A percentile compares a stretch with the other conserved stretches of the same genome.
phyloP scores from a whole-genome alignment of 2,888 invertebrate species.

The Gonocerus acuteangulatus region DNA sequence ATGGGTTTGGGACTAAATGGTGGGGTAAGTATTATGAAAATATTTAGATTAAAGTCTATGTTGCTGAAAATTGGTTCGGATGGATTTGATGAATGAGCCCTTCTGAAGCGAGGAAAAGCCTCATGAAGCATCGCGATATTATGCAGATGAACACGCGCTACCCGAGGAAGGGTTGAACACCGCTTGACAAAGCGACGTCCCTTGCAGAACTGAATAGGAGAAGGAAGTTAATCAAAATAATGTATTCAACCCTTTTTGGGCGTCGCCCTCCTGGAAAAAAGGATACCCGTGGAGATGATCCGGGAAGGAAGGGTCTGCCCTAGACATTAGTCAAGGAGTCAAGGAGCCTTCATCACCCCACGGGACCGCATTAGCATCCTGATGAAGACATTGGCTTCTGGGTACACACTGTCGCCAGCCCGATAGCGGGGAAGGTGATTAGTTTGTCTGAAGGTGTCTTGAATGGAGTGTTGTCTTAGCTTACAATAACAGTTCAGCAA shows the following conservation, averaged over 20 bases:
- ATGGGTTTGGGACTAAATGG: too few relatives aligned
- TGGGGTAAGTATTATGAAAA: neutral
- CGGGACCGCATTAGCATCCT: constrained; percentile 17
- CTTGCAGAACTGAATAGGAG: constrained; percentile 6
- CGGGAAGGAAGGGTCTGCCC: constrained; percentile 9
- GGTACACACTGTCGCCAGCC: constrained; percentile 13
- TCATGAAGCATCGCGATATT: neutral
- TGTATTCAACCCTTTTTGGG: constrained; percentile 11
- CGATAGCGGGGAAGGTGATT: too few relatives aligned
- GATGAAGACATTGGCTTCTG: constrained; percentile 20
- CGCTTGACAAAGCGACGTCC: constrained; percentile 18
- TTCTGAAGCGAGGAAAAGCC: neutral
- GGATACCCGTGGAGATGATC: constrained; percentile 5
- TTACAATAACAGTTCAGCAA: too few relatives aligned
- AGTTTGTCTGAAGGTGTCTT: too few relatives aligned
- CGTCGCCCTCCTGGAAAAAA: neutral
- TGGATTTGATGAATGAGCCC: neutral
- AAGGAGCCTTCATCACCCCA: constrained; percentile 4
- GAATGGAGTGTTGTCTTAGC: too few relatives aligned
- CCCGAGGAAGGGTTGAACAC: constrained; percentile 6
- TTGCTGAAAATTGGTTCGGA: neutral
- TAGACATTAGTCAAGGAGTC: constrained; percentile 17
- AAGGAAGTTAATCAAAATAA: constrained; percentile 24
- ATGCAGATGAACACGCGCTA: neutral
- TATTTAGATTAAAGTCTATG: neutral